These are phyloP conservation scores for Tinea trinotella DNA, from an alignment of 2,888 invertebrate genomes.

Conservation along the genomic window DNA sequence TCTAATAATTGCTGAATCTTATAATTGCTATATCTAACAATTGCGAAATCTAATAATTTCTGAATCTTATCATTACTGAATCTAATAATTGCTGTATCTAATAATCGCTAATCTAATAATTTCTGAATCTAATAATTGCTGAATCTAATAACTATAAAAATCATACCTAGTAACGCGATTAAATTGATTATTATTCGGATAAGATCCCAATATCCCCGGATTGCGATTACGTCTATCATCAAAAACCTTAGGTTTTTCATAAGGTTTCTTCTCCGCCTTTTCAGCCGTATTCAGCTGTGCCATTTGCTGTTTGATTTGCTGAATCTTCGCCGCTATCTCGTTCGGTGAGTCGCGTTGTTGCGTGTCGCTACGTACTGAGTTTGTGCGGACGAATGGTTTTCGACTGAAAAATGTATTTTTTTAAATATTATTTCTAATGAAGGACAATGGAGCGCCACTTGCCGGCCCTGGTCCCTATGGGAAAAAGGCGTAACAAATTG, in stretches of 20 bases:
- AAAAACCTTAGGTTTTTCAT: slow-evolving; percentile 32
- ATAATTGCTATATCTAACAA: too few species aligned
- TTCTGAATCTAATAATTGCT: too few species aligned
- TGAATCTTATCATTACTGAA: too few species aligned
- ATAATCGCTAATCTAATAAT: too few species aligned
- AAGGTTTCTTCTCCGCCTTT: background rate
- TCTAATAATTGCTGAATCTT: too few species aligned
- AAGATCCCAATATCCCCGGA: slow-evolving; percentile 11
- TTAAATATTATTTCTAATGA: background rate
- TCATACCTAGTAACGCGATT: background rate
- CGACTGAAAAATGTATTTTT: background rate
- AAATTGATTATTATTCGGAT: slow-evolving; percentile 5
- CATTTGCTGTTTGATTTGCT: slow-evolving; percentile 54
- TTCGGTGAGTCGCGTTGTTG: background rate
- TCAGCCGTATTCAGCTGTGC: slow-evolving; percentile 32
- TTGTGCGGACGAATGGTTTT: background rate
- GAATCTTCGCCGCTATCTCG: slow-evolving; percentile 47
- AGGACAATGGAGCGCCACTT: background rate
- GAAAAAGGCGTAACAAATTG: too few species aligned
- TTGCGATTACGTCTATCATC: background rate
- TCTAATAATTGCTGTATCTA: too few species aligned
- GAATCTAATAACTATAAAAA: too few species aligned
- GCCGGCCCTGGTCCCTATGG: too few species aligned
- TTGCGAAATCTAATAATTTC: too few species aligned
- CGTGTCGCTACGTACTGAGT: slow-evolving; percentile 2